A percentile compares a stretch with the other conserved stretches of the same genome.
phyloP scores from a whole-genome alignment of 2,797 vertebrate genomes.

The Neostethus bicornis region DNA sequence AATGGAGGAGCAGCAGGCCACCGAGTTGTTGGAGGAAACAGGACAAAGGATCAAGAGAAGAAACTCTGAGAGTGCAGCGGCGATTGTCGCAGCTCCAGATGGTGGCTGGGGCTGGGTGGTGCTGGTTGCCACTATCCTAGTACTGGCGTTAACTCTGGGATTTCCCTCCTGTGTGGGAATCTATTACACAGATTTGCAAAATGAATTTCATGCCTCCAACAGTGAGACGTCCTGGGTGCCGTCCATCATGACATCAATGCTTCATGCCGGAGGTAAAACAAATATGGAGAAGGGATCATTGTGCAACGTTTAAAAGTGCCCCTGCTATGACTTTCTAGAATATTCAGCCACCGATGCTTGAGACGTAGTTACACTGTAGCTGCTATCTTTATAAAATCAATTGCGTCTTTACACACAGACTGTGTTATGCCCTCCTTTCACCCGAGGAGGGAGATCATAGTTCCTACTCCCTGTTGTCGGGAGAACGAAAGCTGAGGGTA shows the following conservation, averaged over 20 bases:
- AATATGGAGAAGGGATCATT: not conserved
- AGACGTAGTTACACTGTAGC: too few relatives aligned
- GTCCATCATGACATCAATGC: conserved; percentile 88
- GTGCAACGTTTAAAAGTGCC: not conserved
- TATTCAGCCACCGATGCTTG: too few relatives aligned
- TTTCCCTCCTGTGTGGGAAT: conserved; percentile 88
- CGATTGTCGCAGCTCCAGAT: conserved; percentile 69
- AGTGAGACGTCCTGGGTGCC: conserved; percentile 94
- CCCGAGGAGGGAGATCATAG: not conserved
- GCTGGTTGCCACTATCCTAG: conserved; percentile 82
- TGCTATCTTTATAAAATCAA: not conserved
- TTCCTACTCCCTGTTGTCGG: conserved; percentile 6
- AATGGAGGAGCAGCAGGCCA: conserved; percentile 21
- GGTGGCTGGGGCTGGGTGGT: conserved; percentile 93
- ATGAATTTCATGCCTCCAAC: conserved; percentile 88
- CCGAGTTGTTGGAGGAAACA: conserved; percentile 47
- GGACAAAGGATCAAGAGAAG: conserved; percentile 8
- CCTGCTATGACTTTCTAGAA: not conserved
- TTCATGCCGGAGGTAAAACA: conserved; percentile 88
- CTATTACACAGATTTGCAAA: conserved; percentile 92
- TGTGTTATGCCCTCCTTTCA: not conserved
- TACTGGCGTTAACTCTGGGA: conserved; percentile 86
- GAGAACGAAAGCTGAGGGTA: conserved; percentile 22
- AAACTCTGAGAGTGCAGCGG: not conserved
- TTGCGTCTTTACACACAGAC: not conserved